Evolutionary conservation across 2,797 vertebrate species (phyloP), one percentile per base, ranked within the genome.

Genomic region (Hapalemur alaotrensis): DNA sequence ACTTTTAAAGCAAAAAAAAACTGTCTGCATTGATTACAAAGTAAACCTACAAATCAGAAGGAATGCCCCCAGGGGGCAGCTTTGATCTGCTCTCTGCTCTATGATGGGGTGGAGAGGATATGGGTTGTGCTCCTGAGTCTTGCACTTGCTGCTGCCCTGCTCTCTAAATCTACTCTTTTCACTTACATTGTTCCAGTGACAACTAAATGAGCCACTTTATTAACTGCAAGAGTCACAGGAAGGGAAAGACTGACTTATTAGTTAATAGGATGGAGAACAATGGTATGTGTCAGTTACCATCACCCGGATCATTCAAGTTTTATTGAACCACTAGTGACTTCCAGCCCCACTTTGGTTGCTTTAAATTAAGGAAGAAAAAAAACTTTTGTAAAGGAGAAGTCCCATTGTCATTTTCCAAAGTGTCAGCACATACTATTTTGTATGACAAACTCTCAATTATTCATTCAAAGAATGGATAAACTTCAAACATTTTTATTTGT

Each of bases 191-290:
- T 93, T 92, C 91, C 78, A 22, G 73, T 92, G 91, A 94, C 94
- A 97, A 32, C 38, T 85, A 93, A 94, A 96, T 78, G 72, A 96
- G 86, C 61, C 70, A 72, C 89, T 59, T 92, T 89, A 90, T 89
- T 95, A 93, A 87, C 43, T 41, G 75, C 46, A 54, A 65, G 67
- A 78, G 22, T 91, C 92, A 54, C 32, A 41, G 0, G 1, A 43
- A 93, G 41, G 57, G 82, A 87, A 57, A 91, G 63, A 72, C 89
- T 91, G 83, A 86, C 80, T 91, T 92, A 79, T 93, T 88, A 89
- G 91, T 41, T 72, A 79, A 91, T 48, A 94, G 54, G 50, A 61
- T 22, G 32, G 38, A n/a, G 38, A 92, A 81, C 32, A 80, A 50
- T 72, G 43, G 35, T 70, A 30, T 41, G 12, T 92, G 50, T 84